Conservation (phyloP, 23 tunicate genomes). For the Botrylloides violaceus region DNA sequence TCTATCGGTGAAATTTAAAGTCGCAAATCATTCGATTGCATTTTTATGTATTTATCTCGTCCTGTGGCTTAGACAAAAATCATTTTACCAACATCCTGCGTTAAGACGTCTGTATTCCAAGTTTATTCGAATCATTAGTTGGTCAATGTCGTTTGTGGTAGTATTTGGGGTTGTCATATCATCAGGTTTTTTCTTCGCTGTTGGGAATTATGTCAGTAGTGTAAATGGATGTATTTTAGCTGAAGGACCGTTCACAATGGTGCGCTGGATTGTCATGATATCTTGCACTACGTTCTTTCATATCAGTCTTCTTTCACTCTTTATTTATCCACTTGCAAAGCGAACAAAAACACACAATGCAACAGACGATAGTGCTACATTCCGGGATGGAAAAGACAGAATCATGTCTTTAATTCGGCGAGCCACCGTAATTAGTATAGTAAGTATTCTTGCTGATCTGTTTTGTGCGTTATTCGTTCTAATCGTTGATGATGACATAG, state of each 20-base stretch:
- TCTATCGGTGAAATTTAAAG: constrained; percentile 9
- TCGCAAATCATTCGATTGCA: background rate
- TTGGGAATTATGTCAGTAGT: background rate
- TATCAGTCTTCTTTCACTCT: constrained; percentile 8
- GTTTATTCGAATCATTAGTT: constrained; percentile 34
- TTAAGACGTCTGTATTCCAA: constrained; percentile 30
- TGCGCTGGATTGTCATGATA: constrained; percentile 17
- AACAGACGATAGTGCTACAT: background rate
- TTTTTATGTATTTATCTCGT: constrained; percentile 32
- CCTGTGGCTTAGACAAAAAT: constrained; percentile 71
- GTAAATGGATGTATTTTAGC: background rate
- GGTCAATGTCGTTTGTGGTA: constrained; percentile 35
- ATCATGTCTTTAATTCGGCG: constrained; percentile 4
- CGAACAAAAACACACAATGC: background rate
- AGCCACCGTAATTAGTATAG: constrained; percentile 4
- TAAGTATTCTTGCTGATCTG: constrained; percentile 6
- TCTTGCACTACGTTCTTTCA: constrained; percentile 15
- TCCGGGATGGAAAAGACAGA: background rate
- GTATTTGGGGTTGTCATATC: background rate
- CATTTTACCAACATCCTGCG: constrained; percentile 35
- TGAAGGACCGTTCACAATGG: background rate
- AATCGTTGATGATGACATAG: background rate
- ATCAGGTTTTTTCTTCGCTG: background rate
- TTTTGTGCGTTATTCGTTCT: background rate
- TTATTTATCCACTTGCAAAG: constrained; percentile 13